Percentiles rank a stretch among this genome's conserved stretches.
Evolutionary conservation across 64 coral and sea anemone species (phyloP).

Genomic region (Platygyra sinensis): DNA sequence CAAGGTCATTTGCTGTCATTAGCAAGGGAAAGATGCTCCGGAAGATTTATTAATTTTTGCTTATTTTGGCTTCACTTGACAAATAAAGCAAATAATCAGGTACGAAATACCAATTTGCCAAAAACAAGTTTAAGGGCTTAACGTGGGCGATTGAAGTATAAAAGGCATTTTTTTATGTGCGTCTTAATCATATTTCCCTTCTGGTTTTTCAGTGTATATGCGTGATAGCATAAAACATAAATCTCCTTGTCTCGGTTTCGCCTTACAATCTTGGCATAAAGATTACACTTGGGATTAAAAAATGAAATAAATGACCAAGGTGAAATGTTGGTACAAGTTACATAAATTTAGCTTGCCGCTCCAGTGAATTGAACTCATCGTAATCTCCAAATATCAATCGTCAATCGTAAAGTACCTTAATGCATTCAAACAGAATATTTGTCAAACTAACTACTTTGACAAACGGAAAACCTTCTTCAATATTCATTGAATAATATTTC

Average conservation of each 20-base stretch:
- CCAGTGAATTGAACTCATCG: not conserved
- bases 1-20: constrained; percentile 1
- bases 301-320: not conserved
- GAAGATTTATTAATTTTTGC: constrained; percentile 2
- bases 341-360: not conserved
- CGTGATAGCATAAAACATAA: not conserved
- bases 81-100: constrained; percentile 1
- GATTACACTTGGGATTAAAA: not conserved
- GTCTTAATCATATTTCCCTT: not conserved
- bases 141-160: not conserved
- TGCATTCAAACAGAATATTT: constrained; percentile 3
- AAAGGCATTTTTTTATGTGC: not conserved
- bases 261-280: no score
- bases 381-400: not conserved
- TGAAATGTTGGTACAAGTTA: not conserved
- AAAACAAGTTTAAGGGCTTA: constrained; percentile 8
- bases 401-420: not conserved
- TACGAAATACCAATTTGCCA: not conserved
- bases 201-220: not conserved
- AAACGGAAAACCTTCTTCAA: constrained; percentile 12
- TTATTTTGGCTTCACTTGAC: constrained; percentile 10
- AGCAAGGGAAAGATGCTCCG: not conserved
- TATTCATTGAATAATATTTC: constrained; percentile 34
- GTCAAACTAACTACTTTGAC: constrained; percentile 12
- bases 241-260: not conserved